Base-by-base conservation (phyloP, 2,888 invertebrate species). In the Craniophora ligustri region DNA sequence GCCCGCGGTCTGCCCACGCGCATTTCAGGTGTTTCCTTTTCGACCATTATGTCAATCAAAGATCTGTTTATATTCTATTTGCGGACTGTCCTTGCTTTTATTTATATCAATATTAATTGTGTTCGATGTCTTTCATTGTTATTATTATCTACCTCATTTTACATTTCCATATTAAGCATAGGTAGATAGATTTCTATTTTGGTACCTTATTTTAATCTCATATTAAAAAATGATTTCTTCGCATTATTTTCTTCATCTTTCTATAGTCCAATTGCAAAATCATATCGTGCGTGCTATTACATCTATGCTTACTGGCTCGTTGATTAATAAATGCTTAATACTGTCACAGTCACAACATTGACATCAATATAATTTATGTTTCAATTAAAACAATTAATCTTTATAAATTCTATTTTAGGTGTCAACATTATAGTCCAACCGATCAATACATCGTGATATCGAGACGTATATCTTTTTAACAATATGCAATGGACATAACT, bases 1-100 rank as follows among this genome's bases (percentile, higher is more conserved):
- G 35, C 60, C 35, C 50, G 40, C 54, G 55, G 40, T 3, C 72
- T 62, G 59, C 89, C 89, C 85, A 90, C 89, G 86, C 87, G 63
- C 71, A 74, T 72, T 64, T 73, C 66, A 80, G 82, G 80, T 86
- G 87, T 85, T 84, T 75, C 67, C 67, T 71, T 54, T 49, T 57
- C 53, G 57, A 75, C 60, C 71, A 55, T 67, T 57, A 71, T 73
- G 70, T 79, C 78, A 79, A 78, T 81, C 76, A 75, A 64, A 68
- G 50, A 64, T 66, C 39, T 32, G 54, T 67, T 66, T 66, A 64
- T 49, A 56, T 61, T 79, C 74, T 86, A 85, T 84, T 81, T 80
- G 53, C 60, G 63, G 63, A 49, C 41, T 42, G 66, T 72, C 78
- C 78, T 81, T 78, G 76, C 76, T 67, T 71, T 67, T 84, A 84